phyloP scores from a whole-genome alignment of 2,797 vertebrate species.

The Gadopsis marmoratus region DNA sequence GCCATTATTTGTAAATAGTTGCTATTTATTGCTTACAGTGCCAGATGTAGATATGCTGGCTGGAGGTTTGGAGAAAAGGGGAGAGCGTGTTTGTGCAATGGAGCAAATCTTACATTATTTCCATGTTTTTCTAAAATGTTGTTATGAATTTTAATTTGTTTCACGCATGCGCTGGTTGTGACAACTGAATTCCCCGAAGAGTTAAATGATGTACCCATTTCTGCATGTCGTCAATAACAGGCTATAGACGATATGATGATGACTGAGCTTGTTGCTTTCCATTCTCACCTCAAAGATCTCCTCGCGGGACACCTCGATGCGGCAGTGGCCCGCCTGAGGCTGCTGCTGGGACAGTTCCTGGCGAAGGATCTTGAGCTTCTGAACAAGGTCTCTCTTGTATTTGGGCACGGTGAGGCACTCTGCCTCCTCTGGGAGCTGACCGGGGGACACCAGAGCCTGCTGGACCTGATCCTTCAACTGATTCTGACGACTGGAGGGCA shows the following conservation, averaged over 20 bases:
- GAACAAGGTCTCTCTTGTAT: slow-evolving; percentile 95
- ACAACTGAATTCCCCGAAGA: slow-evolving; percentile 26
- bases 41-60: slow-evolving; percentile 5
- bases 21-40: neutral
- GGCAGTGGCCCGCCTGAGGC: slow-evolving; percentile 96
- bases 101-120: slow-evolving; percentile 4
- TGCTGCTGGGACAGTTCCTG: slow-evolving; percentile 97
- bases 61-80: neutral
- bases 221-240: slow-evolving; percentile 19
- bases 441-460: slow-evolving; percentile 90
- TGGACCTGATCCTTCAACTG: slow-evolving; percentile 92
- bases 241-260: slow-evolving; percentile 11
- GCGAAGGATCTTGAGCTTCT: slow-evolving; percentile 95
- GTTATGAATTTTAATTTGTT: slow-evolving; percentile 31
- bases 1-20: neutral
- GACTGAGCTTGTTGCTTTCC: slow-evolving; percentile 31
- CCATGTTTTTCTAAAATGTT: slow-evolving; percentile 21
- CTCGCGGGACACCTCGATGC: slow-evolving; percentile 97
- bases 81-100: slow-evolving; percentile 16
- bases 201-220: slow-evolving; percentile 29
- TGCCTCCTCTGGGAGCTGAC: slow-evolving; percentile 92
- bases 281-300: slow-evolving; percentile 95
- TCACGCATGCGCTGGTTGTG: slow-evolving; percentile 9
- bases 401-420: slow-evolving; percentile 96
- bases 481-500: slow-evolving; percentile 89